phyloP scores from a whole-genome alignment of 1,140 invertebrate species.

The Coptotermes formosanus region DNA sequence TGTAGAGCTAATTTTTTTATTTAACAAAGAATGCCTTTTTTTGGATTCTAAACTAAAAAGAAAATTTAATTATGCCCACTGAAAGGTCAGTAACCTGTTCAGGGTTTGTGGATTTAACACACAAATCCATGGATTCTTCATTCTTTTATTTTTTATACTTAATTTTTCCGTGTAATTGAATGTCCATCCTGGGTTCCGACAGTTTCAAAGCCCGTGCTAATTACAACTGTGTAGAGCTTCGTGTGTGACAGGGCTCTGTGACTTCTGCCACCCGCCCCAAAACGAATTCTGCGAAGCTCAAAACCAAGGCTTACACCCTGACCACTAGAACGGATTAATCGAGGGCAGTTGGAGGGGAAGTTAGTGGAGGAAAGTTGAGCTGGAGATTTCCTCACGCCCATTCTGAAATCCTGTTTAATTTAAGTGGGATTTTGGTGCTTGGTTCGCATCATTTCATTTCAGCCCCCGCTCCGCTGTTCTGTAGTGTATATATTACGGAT shows the following conservation, averaged over 20 bases:
- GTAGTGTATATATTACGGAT: background rate
- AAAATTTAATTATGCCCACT: background rate
- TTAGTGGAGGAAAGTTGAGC: background rate
- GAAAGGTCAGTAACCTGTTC: background rate
- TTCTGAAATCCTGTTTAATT: conserved; percentile 28
- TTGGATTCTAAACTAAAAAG: background rate
- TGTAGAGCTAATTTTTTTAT: too few species aligned
- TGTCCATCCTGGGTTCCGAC: background rate
- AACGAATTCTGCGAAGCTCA: background rate
- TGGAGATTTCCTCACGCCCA: conserved; percentile 25
- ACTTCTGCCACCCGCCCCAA: background rate
- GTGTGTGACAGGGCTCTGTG: background rate
- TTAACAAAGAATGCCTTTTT: too few species aligned
- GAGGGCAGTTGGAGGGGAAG: background rate
- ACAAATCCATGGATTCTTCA: background rate
- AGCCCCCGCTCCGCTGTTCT: background rate
- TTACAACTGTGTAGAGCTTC: background rate
- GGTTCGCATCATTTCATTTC: conserved; percentile 21
- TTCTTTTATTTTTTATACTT: background rate
- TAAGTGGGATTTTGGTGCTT: conserved; percentile 21
- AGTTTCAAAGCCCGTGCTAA: conserved; percentile 4
- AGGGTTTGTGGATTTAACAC: background rate
- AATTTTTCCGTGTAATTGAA: conserved; percentile 15
- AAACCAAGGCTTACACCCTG: conserved; percentile 12
- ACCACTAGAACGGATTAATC: conserved; percentile 1